phyloP scores from a whole-genome alignment of 2,888 invertebrate species.

The Timandra comae region DNA sequence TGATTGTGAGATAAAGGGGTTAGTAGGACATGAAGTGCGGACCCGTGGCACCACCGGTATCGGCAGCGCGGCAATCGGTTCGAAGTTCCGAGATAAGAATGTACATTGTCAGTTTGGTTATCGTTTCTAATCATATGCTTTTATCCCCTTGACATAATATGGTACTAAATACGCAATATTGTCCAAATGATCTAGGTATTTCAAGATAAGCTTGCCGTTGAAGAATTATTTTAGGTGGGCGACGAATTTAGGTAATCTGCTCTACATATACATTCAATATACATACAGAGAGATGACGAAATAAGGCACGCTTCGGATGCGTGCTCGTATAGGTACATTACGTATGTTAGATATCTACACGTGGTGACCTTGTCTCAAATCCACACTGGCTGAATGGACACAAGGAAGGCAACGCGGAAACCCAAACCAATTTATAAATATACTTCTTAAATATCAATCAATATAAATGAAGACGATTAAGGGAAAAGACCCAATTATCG shows the following conservation, averaged over 20 bases:
- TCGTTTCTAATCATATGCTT: slow-evolving; percentile 29
- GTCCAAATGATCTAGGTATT: slow-evolving; percentile 5
- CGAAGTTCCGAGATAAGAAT: slow-evolving; percentile 34
- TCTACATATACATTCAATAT: no score
- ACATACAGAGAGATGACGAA: slow-evolving; percentile 17
- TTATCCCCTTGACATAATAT: slow-evolving; percentile 54
- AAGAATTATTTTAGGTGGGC: slow-evolving; percentile 26
- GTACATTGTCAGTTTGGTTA: slow-evolving; percentile 34
- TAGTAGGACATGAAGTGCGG: slow-evolving; percentile 44
- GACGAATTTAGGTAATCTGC: slow-evolving; percentile 29
- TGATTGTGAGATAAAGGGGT: slow-evolving; percentile 44
- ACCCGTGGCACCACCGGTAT: slow-evolving; percentile 18
- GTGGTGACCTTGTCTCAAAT: slow-evolving; percentile 46
- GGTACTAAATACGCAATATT: slow-evolving; percentile 47
- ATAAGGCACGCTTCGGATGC: slow-evolving; percentile 33
- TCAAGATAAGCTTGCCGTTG: slow-evolving; percentile 10
- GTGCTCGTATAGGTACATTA: slow-evolving; percentile 23
- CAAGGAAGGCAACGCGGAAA: slow-evolving; percentile 39
- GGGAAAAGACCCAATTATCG: no score
- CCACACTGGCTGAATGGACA: slow-evolving; percentile 36
- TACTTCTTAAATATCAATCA: no score
- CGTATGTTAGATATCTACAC: slow-evolving; percentile 31
- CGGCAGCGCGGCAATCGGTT: slow-evolving; percentile 18
- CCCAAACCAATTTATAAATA: slow-evolving; percentile 14
- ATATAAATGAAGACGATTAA: no score